Evolutionary conservation across 1,140 invertebrate species (phyloP).

Genomic region (Ips typographus): DNA sequence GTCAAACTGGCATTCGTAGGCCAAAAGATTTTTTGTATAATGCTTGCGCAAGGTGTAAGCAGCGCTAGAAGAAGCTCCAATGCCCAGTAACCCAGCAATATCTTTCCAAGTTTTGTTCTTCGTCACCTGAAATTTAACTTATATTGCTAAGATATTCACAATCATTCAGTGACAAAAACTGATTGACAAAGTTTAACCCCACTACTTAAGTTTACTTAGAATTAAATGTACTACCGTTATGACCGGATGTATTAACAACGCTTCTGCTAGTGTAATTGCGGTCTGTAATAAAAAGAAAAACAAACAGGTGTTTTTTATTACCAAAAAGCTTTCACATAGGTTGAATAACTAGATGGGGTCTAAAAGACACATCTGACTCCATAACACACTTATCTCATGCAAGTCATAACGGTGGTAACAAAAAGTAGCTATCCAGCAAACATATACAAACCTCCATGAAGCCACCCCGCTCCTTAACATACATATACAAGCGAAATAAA

Average conservation of each 20-base stretch:
- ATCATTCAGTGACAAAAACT: no score
- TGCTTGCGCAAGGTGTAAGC: constrained; percentile 96
- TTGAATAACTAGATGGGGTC: no score
- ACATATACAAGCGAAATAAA: constrained; percentile 92
- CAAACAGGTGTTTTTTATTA: no score
- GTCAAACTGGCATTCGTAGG: constrained; percentile 96
- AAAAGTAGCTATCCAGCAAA: constrained; percentile 22
- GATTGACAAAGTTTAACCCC: no score
- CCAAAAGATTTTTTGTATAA: constrained; percentile 94
- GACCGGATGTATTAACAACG: background rate
- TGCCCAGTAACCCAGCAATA: constrained; percentile 88
- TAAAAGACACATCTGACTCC: no score
- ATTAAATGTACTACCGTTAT: constrained; percentile 2
- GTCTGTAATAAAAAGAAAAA: no score
- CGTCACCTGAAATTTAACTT: constrained; percentile 71
- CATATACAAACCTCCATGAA: constrained; percentile 86
- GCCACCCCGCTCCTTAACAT: constrained; percentile 93
- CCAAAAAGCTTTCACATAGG: no score
- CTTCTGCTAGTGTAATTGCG: no score
- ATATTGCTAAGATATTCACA: background rate
- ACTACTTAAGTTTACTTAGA: no score
- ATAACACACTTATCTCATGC: constrained; percentile 20
- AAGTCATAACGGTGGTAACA: constrained; percentile 29
- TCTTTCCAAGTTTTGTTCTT: constrained; percentile 99
- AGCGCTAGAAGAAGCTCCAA: constrained; percentile 94